Evolutionary conservation across 2,113 vertebrate genomes (phyloP).

Genomic region (Canis aureus): DNA sequence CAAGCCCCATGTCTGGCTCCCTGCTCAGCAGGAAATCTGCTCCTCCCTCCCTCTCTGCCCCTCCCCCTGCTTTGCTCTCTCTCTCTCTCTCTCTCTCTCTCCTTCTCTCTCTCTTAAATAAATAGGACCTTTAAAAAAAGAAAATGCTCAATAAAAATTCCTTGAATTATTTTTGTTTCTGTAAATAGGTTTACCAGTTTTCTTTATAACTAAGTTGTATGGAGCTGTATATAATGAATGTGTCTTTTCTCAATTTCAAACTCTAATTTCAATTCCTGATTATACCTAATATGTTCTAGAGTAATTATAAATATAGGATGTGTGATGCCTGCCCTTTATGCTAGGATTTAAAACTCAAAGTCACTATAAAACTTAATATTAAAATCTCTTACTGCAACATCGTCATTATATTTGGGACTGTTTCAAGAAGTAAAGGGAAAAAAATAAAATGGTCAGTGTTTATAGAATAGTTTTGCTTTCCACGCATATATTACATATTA

Average conservation of each 20-base stretch:
- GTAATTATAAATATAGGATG: not conserved
- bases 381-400: not conserved
- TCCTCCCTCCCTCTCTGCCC: too few species aligned
- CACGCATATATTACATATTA: not conserved
- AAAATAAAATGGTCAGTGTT: slow-evolving; percentile 41
- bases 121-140: too few species aligned
- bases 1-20: too few species aligned
- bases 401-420: not conserved
- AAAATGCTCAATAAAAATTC: not conserved
- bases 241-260: slow-evolving; percentile 27
- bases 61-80: too few species aligned
- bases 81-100: too few species aligned
- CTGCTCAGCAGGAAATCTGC: too few species aligned
- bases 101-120: too few species aligned
- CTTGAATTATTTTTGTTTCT: not conserved
- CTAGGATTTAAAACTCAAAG: not conserved
- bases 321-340: not conserved
- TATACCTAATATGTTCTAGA: not conserved
- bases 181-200: not conserved
- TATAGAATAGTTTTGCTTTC: slow-evolving; percentile 29
- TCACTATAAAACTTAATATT: slow-evolving; percentile 20
- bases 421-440: slow-evolving; percentile 55
- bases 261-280: slow-evolving; percentile 34
- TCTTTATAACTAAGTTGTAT: slow-evolving; percentile 24
- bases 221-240: not conserved